Base-by-base conservation (phyloP, 1,140 invertebrate genomes). In the Vanessa atalanta region DNA sequence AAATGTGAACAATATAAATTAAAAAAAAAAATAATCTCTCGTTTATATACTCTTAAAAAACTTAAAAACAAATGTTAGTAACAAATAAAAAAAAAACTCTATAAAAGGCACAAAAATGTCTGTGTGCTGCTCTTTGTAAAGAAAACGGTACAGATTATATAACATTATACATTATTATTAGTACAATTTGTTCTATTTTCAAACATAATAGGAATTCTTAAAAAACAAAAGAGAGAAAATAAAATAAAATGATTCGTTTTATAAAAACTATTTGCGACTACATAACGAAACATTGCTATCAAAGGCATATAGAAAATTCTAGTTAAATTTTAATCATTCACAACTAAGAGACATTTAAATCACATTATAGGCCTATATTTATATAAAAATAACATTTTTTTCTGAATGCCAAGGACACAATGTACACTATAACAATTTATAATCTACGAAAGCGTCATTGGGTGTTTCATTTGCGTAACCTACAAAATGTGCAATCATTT, bases 401-500 rank as follows among this genome's bases (percentile, higher is more conserved):
- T 57, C 53, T 23, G 23, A 12, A 57, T 57, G 9, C 20, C 53
- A 3, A 23, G 8, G 53, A 57, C 16, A 63, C 37, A 11, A 11
- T 43, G 37, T 57, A 57, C 20, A 57, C 31, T 65, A 72, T 53
- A 65, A 65, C 63, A 72, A 65, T 55, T 53, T 64, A 50, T 20
- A 71, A 47, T 47, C 63, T 77, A 77, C 70, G 15, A 81, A 83
- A 84, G 84, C 80, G 76, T 83, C 82, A 83, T 83, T 83, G 83
- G 83, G 82, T 86, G 79, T 77, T 61, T 8, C 4, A 61, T 70
- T 76, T 65, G 77, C 78, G 65, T 77, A 73, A 70, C 53, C 76
- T 77, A 77, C 76, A 65, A 31, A 23, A 37, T 47, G 70, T 72
- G 67, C 73, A 47, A 57, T 20, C 53, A 73, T 75, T 47, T 75